A percentile compares a stretch with the other conserved stretches of the same genome.
Evolutionary conservation across 2,888 invertebrate genomes (phyloP).

Genomic region (Apocheima hispidaria): DNA sequence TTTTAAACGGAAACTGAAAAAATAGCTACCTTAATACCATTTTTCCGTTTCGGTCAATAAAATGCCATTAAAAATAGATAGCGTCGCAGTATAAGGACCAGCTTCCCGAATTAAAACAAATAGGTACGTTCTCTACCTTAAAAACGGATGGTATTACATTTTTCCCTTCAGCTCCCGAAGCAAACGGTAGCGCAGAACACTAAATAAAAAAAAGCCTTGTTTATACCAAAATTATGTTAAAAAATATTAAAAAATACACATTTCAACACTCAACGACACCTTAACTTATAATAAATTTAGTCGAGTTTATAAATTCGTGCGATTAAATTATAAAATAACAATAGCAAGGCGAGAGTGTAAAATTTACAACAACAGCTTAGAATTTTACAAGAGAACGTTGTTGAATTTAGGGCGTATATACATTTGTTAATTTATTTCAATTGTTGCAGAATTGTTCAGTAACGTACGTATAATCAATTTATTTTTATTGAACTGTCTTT

Average conservation of each 20-base stretch:
- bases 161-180: background rate
- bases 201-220: constrained; percentile 22
- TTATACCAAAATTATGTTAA: constrained; percentile 43
- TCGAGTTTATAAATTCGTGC: constrained; percentile 81
- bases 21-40: no score
- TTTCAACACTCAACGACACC: constrained; percentile 46
- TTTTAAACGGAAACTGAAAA: no score
- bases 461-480: no score
- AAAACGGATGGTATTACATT: background rate
- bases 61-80: no score
- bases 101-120: background rate
- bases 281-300: constrained; percentile 63
- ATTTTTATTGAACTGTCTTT: no score
- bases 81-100: background rate
- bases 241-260: constrained; percentile 49
- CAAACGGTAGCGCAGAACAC: constrained; percentile 8
- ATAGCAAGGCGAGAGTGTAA: constrained; percentile 65
- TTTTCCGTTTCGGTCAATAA: no score
- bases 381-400: constrained; percentile 40
- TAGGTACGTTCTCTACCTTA: background rate
- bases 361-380: constrained; percentile 69
- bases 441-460: no score
- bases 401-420: no score
- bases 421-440: no score
- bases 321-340: constrained; percentile 71